Percentiles rank a stretch among this genome's conserved stretches.
These are phyloP conservation scores for Avahi laniger DNA, from an alignment of 2,797 vertebrate genomes.

Conservation along the genomic window DNA sequence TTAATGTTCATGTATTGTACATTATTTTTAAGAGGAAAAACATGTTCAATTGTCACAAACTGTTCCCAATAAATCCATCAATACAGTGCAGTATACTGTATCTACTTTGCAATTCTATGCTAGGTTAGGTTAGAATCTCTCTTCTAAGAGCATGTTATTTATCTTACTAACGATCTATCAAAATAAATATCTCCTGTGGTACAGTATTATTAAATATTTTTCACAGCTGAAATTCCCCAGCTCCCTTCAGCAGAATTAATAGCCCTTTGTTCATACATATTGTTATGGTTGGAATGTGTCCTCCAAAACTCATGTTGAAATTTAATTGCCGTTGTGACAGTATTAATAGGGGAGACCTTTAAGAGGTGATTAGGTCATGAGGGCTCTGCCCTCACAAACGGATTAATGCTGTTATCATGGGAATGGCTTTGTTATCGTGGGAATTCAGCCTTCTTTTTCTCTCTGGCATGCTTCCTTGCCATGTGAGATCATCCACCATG, in stretches of 20 bases:
- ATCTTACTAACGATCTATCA: conserved; percentile 68
- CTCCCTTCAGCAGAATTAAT: conserved; percentile 47
- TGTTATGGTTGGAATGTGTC: background rate
- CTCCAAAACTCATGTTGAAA: background rate
- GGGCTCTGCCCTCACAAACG: background rate
- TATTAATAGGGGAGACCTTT: background rate
- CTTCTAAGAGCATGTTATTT: conserved; percentile 65
- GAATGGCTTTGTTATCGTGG: background rate
- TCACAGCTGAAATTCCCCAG: conserved; percentile 53
- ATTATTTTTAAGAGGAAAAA: conserved; percentile 50
- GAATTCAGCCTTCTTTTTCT: background rate
- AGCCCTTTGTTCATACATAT: conserved; percentile 6
- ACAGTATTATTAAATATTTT: conserved; percentile 66
- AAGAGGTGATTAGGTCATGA: background rate
- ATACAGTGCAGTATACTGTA: background rate
- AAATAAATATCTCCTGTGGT: conserved; percentile 61
- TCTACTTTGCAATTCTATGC: conserved; percentile 43
- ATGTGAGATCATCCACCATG: background rate
- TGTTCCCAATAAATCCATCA: conserved; percentile 56
- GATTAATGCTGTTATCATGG: background rate
- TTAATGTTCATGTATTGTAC: background rate
- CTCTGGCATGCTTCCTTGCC: background rate
- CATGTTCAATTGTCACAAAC: background rate
- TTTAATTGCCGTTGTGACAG: background rate
- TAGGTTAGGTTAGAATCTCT: conserved; percentile 48